Percentiles rank a stretch among this genome's conserved stretches.
Conservation (phyloP, 2,113 vertebrate species). For the Orcinus orca region DNA sequence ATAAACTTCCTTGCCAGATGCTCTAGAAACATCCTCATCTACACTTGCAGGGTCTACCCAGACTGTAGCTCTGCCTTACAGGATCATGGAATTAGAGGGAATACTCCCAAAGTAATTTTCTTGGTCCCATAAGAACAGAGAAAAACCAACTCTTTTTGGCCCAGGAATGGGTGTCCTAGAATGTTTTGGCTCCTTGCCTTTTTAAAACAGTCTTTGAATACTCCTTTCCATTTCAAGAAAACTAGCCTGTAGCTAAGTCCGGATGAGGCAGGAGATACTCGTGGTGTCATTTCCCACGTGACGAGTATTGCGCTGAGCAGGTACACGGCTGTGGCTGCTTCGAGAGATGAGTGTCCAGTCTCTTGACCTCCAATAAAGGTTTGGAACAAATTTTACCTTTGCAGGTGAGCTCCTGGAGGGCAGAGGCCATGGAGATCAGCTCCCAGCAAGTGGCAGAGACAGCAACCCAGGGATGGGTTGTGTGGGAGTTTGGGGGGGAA, state of each 20-base stretch:
- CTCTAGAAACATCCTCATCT: not conserved
- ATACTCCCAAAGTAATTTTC: not conserved
- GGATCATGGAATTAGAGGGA: not conserved
- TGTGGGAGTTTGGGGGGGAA: no score
- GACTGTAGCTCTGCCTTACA: not conserved
- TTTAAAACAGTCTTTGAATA: not conserved
- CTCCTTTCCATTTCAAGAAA: not conserved
- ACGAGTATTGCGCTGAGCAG: accelerated
- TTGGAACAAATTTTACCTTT: not conserved
- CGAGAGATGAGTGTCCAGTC: not conserved
- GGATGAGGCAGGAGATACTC: not conserved
- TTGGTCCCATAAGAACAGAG: not conserved
- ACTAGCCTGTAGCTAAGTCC: not conserved
- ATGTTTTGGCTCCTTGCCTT: not conserved
- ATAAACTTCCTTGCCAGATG: not conserved
- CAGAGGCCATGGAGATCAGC: not conserved
- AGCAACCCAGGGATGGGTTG: not conserved
- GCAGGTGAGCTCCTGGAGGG: not conserved
- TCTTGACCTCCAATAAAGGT: not conserved
- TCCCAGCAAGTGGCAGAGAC: not conserved
- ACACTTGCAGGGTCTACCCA: not conserved
- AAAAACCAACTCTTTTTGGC: not conserved
- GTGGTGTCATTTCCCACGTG: accelerated
- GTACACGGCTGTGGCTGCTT: not conserved
- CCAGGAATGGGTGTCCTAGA: not conserved